phyloP scores from a whole-genome alignment of 2,888 invertebrate species.

The Lasioglossum calceatum region DNA sequence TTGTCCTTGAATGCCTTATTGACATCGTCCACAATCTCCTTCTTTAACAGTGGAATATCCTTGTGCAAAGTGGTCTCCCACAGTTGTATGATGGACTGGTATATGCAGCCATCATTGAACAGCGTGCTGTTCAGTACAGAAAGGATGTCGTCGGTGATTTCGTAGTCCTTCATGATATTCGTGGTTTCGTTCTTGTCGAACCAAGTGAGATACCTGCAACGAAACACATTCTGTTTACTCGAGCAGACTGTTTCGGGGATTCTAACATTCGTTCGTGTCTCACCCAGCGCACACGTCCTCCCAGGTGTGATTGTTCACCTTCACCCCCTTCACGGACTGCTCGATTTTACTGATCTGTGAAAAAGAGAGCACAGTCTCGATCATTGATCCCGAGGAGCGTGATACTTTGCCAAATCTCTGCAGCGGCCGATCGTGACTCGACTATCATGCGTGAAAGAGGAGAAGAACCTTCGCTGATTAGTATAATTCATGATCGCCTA shows the following conservation, averaged over 20 bases:
- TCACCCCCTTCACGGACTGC: constrained; percentile 73
- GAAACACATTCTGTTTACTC: not conserved
- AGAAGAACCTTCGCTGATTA: constrained; percentile 63
- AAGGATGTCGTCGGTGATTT: constrained; percentile 63
- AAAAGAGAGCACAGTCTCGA: constrained; percentile 12
- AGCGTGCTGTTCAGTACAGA: constrained; percentile 70
- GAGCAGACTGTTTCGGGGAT: not conserved
- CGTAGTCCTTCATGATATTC: constrained; percentile 61
- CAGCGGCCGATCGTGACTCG: constrained; percentile 23
- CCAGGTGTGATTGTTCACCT: constrained; percentile 79
- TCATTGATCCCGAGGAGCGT: not conserved
- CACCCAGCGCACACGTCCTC: constrained; percentile 83
- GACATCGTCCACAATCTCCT: constrained; percentile 74
- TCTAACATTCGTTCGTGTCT: constrained; percentile 35
- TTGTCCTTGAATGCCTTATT: constrained; percentile 73
- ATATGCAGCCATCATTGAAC: constrained; percentile 78
- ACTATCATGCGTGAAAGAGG: constrained; percentile 56
- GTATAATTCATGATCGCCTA: constrained; percentile 66
- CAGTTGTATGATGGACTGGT: constrained; percentile 80
- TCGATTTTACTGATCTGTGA: constrained; percentile 80
- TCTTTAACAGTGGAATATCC: constrained; percentile 70
- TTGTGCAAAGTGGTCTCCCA: constrained; percentile 72
- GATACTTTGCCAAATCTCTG: constrained; percentile 22
- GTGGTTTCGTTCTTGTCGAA: constrained; percentile 71
- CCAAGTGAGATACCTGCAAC: constrained; percentile 79